Conservation (phyloP, 2,797 vertebrate species). For the Poecilia wingei region DNA sequence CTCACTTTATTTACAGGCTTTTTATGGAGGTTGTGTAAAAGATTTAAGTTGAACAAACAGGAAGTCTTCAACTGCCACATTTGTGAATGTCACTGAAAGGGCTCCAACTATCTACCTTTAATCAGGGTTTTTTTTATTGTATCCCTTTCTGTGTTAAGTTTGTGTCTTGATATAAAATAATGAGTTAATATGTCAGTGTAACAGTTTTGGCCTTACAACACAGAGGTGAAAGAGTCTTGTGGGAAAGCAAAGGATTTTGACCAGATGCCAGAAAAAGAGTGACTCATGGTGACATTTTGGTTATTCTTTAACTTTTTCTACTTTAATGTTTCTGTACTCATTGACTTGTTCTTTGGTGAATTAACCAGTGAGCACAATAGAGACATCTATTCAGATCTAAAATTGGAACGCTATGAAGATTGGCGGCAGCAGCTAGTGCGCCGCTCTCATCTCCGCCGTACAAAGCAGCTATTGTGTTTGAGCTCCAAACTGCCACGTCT, state of each 20-base stretch:
- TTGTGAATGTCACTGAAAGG: not conserved
- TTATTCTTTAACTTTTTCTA: not conserved
- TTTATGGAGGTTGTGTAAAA: not conserved
- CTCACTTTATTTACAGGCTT: not conserved
- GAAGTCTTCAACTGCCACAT: not conserved
- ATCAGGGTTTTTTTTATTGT: not conserved
- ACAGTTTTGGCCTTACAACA: not conserved
- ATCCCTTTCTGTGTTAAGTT: not conserved
- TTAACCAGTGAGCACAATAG: constrained; percentile 7
- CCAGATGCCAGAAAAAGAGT: not conserved
- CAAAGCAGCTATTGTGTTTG: constrained; percentile 57
- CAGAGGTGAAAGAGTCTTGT: not conserved
- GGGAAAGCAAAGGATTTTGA: not conserved
- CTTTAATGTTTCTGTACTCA: not conserved
- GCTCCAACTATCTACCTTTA: not conserved
- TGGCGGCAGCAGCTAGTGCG: constrained; percentile 7
- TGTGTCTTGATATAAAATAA: not conserved
- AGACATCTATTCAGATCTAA: constrained; percentile 37
- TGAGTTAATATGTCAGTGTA: not conserved
- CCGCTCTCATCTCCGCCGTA: constrained; percentile 27
- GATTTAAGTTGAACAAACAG: not conserved
- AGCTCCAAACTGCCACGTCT: constrained; percentile 63
- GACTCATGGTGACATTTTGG: not conserved
- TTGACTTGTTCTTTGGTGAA: constrained; percentile 1
- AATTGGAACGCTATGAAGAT: constrained; percentile 41